phyloP scores from a whole-genome alignment of 2,113 vertebrate genomes.

The Setophaga petechia region DNA sequence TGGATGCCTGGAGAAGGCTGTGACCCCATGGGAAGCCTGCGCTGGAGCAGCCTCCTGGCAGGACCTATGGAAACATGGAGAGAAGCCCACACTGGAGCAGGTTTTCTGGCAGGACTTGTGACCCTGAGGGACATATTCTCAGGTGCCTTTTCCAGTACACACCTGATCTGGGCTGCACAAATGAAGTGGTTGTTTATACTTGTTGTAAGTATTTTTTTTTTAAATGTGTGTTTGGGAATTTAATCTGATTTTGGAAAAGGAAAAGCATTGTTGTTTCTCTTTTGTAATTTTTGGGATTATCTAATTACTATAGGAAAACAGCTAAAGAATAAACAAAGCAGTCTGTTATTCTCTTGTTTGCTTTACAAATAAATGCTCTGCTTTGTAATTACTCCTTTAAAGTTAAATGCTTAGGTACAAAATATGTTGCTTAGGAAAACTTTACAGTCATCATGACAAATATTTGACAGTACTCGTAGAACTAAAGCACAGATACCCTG shows the following conservation, averaged over 20 bases:
- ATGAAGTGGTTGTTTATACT: neutral
- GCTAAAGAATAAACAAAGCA: conserved; percentile 3
- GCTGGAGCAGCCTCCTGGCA: neutral
- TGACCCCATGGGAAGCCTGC: neutral
- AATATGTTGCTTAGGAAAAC: neutral
- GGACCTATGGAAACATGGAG: neutral
- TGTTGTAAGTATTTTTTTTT: neutral
- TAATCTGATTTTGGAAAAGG: neutral
- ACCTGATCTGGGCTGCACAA: neutral
- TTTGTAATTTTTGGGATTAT: conserved; percentile 25
- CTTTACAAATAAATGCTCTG: neutral
- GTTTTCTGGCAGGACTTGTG: neutral
- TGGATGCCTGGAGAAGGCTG: neutral
- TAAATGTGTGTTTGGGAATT: neutral
- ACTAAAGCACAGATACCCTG: neutral
- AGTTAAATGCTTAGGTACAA: neutral
- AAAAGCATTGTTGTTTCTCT: neutral
- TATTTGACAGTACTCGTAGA: neutral
- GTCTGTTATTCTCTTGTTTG: neutral
- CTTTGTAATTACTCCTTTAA: neutral
- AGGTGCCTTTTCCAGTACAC: neutral
- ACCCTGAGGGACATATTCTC: neutral
- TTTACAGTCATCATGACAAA: neutral
- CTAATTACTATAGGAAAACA: conserved; percentile 12
- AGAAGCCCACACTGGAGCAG: neutral